Evolutionary conservation across 2,797 vertebrate genomes (phyloP).

Genomic region (Rallus crepitans): DNA sequence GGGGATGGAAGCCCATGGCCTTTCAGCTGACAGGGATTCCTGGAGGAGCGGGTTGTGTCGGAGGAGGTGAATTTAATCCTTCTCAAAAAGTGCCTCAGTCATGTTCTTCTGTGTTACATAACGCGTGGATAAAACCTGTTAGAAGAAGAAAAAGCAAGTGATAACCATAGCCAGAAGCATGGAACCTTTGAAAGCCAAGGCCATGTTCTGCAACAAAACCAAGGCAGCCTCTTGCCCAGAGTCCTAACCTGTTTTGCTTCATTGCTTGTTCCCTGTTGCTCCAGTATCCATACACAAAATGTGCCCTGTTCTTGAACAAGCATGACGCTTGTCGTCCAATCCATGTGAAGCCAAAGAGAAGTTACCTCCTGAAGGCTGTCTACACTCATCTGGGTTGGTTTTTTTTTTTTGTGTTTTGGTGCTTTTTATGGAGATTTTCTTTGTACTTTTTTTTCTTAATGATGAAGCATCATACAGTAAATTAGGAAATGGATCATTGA

Average conservation of each 20-base stretch:
- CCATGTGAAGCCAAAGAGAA: not conserved
- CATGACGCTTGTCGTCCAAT: not conserved
- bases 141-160: not conserved
- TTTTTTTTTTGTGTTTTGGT: not conserved
- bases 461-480: not conserved
- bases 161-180: not conserved
- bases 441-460: not conserved
- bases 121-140: conserved; percentile 4
- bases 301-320: not conserved
- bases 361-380: not conserved
- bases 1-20: not conserved
- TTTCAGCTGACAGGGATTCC: not conserved
- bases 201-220: not conserved
- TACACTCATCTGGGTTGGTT: not conserved
- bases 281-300: not conserved
- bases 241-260: not conserved
- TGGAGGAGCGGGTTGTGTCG: not conserved
- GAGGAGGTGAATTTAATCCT: conserved; percentile 42
- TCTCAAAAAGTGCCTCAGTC: not conserved
- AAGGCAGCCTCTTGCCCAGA: not conserved
- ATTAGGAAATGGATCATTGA: not conserved
- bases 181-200: not conserved
- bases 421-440: too few species aligned
- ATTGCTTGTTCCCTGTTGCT: not conserved
- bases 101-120: not conserved